These are phyloP conservation scores for Euzophera pinguis DNA, from an alignment of 2,888 invertebrate genomes.

Conservation along the genomic window DNA sequence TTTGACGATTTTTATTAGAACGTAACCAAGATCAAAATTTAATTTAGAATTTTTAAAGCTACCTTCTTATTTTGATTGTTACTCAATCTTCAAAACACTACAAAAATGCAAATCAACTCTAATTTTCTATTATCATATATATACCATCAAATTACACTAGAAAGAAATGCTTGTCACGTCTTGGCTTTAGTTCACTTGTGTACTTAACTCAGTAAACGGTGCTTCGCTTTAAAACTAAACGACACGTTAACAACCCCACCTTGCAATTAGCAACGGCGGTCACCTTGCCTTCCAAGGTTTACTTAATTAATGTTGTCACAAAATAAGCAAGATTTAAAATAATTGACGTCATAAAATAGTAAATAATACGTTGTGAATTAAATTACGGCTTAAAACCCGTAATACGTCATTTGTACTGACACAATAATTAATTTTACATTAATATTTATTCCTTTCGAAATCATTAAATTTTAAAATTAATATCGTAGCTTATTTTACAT, in stretches of 20 bases:
- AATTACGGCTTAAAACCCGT: no score
- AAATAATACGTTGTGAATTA: neutral
- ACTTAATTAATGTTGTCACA: neutral
- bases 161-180: neutral
- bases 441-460: neutral
- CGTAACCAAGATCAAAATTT: no score
- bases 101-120: neutral
- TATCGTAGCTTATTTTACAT: neutral
- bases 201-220: constrained; percentile 1
- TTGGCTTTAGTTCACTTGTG: neutral
- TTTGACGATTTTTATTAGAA: neutral
- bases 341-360: neutral
- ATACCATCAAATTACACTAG: neutral
- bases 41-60: no score
- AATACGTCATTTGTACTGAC: no score
- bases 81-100: neutral
- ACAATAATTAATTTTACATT: neutral
- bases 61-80: no score
- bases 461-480: neutral
- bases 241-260: neutral
- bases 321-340: neutral
- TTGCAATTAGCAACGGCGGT: constrained; percentile 1
- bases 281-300: constrained; percentile 1
- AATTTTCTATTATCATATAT: neutral
- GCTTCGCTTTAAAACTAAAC: constrained; percentile 1